A percentile compares a stretch with the other conserved stretches of the same genome.
Evolutionary conservation across 2,888 invertebrate species (phyloP).

Genomic region (Tachina fera): DNA sequence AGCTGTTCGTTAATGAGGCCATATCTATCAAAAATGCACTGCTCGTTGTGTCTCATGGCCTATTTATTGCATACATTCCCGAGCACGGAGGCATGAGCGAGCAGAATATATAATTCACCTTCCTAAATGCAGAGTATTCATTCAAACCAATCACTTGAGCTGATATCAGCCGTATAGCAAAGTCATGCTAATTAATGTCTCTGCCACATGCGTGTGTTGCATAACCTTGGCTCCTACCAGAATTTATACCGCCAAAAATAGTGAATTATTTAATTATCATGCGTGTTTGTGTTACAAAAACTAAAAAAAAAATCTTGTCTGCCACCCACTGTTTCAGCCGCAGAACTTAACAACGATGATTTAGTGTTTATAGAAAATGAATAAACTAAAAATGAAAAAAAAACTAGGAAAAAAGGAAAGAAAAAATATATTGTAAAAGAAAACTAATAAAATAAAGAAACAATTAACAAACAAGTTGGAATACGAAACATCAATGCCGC

Average conservation of each 20-base stretch:
- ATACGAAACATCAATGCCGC: slow-evolving; percentile 68
- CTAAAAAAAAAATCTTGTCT: background rate
- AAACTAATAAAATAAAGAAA: slow-evolving; percentile 56
- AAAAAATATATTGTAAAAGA: background rate
- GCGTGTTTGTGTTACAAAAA: background rate
- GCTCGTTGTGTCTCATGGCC: too few species aligned
- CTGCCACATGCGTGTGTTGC: slow-evolving; percentile 11
- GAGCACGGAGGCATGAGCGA: too few species aligned
- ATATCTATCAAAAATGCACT: too few species aligned
- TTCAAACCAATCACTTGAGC: too few species aligned
- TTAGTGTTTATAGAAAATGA: slow-evolving; percentile 51
- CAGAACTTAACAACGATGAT: slow-evolving; percentile 48
- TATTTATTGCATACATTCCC: too few species aligned
- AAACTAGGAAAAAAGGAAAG: background rate
- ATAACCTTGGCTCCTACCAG: slow-evolving; percentile 1
- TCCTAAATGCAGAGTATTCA: too few species aligned
- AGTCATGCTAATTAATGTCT: too few species aligned
- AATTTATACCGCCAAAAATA: background rate
- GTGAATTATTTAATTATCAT: background rate
- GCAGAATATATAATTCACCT: too few species aligned
- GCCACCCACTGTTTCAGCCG: slow-evolving; percentile 10
- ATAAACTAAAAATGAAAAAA: slow-evolving; percentile 19
- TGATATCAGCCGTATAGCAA: too few species aligned
- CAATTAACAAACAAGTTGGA: slow-evolving; percentile 57
- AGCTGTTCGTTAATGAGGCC: too few species aligned